Evolutionary conservation across 2,888 invertebrate species (phyloP).

Genomic region (Microplitis manilae): DNA sequence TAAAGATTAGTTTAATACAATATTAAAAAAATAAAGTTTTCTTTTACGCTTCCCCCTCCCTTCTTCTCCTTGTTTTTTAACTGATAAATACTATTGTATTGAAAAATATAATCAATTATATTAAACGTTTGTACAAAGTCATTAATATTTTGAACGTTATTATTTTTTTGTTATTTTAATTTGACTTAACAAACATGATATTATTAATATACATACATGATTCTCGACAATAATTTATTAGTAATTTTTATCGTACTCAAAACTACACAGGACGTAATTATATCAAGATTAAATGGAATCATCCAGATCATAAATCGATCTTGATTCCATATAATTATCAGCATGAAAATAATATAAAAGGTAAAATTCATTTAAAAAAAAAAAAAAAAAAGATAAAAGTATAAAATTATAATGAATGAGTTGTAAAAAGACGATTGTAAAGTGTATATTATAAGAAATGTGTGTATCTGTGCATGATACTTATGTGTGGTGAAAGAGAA

Average conservation of each 20-base stretch:
- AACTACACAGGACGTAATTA: slow-evolving; percentile 25
- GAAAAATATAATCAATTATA: not conserved
- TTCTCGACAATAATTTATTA: slow-evolving; percentile 25
- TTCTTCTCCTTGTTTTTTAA: too few species aligned
- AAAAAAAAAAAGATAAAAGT: slow-evolving; percentile 6
- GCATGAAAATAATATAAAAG: not conserved
- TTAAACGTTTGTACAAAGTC: not conserved
- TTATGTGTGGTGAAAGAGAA: not conserved
- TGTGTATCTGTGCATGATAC: not conserved
- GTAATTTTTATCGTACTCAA: slow-evolving; percentile 10
- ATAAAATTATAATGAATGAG: slow-evolving; percentile 16
- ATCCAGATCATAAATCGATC: slow-evolving; percentile 31
- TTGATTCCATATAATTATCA: slow-evolving; percentile 3
- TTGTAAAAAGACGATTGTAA: slow-evolving; percentile 6
- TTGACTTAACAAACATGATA: not conserved
- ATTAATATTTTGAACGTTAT: not conserved
- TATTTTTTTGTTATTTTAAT: not conserved
- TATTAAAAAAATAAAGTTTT: too few species aligned
- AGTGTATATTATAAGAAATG: slow-evolving; percentile 4
- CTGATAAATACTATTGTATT: too few species aligned
- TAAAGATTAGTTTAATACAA: too few species aligned
- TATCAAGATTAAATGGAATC: slow-evolving; percentile 29
- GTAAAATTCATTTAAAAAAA: not conserved
- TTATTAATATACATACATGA: not conserved
- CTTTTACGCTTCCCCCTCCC: too few species aligned